Base-by-base conservation (phyloP, 2,888 invertebrate species). In the Trisateles emortualis region DNA sequence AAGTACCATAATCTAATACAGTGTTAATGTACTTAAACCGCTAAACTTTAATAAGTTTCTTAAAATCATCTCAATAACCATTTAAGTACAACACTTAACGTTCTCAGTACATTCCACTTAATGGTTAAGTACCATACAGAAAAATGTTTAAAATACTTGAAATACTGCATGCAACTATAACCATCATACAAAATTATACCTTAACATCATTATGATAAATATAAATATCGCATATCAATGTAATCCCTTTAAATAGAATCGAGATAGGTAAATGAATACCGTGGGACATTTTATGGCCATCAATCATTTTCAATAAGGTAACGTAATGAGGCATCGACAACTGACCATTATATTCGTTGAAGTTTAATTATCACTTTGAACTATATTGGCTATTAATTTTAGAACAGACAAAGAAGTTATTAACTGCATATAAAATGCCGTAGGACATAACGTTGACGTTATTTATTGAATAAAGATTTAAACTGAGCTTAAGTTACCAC, bases 301-400 rank as follows among this genome's bases (percentile, higher is more conserved):
- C 68, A 74, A 74, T 76, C 68, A 70, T 50, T 48, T 39, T 19
- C 60, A 68, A 69, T 57, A 50, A 60, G 46, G 39, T 33, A 40
- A n/a, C 47, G 52, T 65, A 62, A 67, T 62, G 60, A 55, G 59
- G 52, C 59, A 63, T 67, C 49, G 74, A 71, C 74, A 72, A 68
- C 59, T 58, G 45, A 60, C 63, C 47, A 73, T 68, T 70, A 72
- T 63, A 64, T 55, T 61, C 46, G 46, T 43, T 52, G 46, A 53
- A 48, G 55, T 67, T 57, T 64, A 66, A 72, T 73, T 65, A 65
- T 42, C 52, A 55, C 52, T 58, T 54, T 60, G 52, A 49, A 53
- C 32, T 64, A 58, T 46, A 58, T 36, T 54, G 40, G 17, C 42
- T 42, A 59, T 53, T 48, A 53, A 62, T 60, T 56, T 52, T 57